phyloP scores from a whole-genome alignment of 2,797 vertebrate genomes.

The Ambastaia sidthimunki region DNA sequence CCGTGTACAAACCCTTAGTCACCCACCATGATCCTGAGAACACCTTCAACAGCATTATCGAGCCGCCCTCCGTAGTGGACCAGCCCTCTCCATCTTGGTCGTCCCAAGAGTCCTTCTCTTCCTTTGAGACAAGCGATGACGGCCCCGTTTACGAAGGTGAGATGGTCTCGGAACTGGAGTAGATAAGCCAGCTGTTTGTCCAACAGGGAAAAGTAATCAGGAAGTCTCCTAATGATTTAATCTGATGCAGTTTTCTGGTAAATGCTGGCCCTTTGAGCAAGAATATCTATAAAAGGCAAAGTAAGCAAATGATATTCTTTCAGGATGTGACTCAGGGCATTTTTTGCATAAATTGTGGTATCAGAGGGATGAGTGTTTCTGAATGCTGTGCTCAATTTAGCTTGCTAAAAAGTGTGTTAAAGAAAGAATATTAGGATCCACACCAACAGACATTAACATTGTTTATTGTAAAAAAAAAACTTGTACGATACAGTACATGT shows the following conservation, averaged over 20 bases:
- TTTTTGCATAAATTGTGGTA: conserved; percentile 58
- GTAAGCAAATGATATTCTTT: conserved; percentile 68
- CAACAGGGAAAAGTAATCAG: conserved; percentile 43
- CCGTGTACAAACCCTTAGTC: conserved; percentile 76
- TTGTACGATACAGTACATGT: no score
- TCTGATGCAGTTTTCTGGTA: conserved; percentile 42
- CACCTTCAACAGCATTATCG: conserved; percentile 96
- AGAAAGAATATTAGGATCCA: no score
- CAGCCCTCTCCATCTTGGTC: conserved; percentile 95
- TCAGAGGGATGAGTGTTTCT: not conserved
- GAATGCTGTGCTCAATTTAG: conserved; percentile 32
- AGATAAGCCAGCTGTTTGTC: conserved; percentile 67
- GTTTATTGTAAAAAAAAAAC: no score
- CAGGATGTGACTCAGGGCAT: conserved; percentile 70
- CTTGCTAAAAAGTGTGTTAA: not conserved
- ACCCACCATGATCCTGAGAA: conserved; percentile 96
- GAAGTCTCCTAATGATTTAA: conserved; percentile 48
- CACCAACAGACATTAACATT: no score
- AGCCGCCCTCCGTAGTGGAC: conserved; percentile 90
- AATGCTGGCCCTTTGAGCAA: conserved; percentile 62
- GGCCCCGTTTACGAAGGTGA: conserved; percentile 97
- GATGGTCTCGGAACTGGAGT: conserved; percentile 55
- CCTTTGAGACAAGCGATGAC: conserved; percentile 94
- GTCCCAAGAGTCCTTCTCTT: conserved; percentile 95
- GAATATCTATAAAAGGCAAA: conserved; percentile 62